These are phyloP conservation scores for Morelia viridis DNA, from an alignment of 2,797 vertebrate genomes.

Conservation along the genomic window DNA sequence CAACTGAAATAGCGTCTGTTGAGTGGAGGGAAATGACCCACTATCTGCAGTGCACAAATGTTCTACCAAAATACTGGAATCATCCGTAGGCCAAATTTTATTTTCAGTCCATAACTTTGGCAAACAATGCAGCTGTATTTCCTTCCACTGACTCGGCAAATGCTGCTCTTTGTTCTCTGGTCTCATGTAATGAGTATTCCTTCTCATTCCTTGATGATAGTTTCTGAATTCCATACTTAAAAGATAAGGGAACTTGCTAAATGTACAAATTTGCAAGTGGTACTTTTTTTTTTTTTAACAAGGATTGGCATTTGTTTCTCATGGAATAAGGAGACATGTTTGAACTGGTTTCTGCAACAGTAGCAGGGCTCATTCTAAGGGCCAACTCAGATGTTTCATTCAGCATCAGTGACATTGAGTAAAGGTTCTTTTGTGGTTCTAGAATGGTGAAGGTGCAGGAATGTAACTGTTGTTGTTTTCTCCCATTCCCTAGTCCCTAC, in stretches of 20 bases:
- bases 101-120: constrained; percentile 13
- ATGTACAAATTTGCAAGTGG: neutral
- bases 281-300: neutral
- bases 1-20: constrained; percentile 15
- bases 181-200: neutral
- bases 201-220: neutral
- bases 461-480: neutral
- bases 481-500: neutral
- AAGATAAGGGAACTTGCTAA: neutral
- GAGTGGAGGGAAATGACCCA: constrained; percentile 17
- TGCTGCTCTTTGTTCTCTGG: constrained; percentile 30
- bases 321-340: neutral
- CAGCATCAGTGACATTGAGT: neutral
- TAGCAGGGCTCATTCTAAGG: neutral
- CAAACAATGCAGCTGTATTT: constrained; percentile 34
- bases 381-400: neutral
- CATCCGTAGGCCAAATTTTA: constrained; percentile 1
- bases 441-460: no score
- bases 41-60: constrained; percentile 28
- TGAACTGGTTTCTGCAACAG: neutral
- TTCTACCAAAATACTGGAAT: constrained; percentile 22
- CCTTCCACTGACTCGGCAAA: constrained; percentile 34
- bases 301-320: no score
- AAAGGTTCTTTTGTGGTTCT: neutral
- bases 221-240: neutral